phyloP scores from a whole-genome alignment of 2,888 invertebrate species.

The Tromatobia lineatoria region DNA sequence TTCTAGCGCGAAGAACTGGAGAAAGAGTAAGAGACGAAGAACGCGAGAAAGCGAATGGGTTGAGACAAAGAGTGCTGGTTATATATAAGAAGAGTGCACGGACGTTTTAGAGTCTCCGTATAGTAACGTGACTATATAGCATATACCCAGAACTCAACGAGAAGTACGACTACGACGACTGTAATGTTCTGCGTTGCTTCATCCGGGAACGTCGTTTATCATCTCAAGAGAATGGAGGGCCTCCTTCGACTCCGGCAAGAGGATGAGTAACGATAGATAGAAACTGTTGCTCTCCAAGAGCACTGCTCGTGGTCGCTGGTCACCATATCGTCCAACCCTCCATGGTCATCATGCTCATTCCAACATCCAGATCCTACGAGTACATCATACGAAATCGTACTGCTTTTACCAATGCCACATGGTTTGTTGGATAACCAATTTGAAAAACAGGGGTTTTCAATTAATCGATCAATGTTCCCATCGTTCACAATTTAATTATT shows the following conservation, averaged over 20 bases:
- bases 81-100: slow-evolving; percentile 37
- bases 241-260: slow-evolving; percentile 65
- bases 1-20: slow-evolving; percentile 38
- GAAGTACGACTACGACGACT: slow-evolving; percentile 72
- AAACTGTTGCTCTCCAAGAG: slow-evolving; percentile 75
- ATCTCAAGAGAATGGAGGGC: slow-evolving; percentile 74
- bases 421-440: not conserved
- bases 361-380: slow-evolving; percentile 13
- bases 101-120: slow-evolving; percentile 37
- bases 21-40: slow-evolving; percentile 35
- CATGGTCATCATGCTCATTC: slow-evolving; percentile 17
- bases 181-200: slow-evolving; percentile 76
- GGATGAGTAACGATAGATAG: slow-evolving; percentile 73
- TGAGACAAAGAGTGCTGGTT: slow-evolving; percentile 47
- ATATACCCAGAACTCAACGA: slow-evolving; percentile 52
- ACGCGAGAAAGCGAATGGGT: slow-evolving; percentile 44
- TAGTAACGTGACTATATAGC: slow-evolving; percentile 14
- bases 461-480: not conserved
- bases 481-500: not conserved
- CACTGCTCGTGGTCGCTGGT: slow-evolving; percentile 31
- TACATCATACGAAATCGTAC: not conserved
- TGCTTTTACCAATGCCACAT: not conserved
- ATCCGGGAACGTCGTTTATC: slow-evolving; percentile 76
- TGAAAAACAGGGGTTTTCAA: not conserved
- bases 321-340: slow-evolving; percentile 9